Base-by-base conservation (phyloP, 2,113 vertebrate species). In the Odontophorus gujanensis region DNA sequence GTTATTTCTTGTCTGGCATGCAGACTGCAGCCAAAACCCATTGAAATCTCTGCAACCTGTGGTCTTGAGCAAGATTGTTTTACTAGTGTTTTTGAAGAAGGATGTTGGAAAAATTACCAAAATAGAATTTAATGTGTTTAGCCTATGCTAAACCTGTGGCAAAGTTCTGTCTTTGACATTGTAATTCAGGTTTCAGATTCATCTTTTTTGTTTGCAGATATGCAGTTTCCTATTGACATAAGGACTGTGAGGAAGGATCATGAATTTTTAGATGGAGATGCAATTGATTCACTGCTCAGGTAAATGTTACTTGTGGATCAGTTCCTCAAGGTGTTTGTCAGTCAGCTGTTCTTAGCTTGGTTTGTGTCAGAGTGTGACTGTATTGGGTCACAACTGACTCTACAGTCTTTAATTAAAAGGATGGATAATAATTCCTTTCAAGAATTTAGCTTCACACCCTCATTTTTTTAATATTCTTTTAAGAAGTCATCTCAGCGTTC, bases 201-300 rank as follows among this genome's bases (percentile, higher is more conserved):
- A 62, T 15, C 53, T 71, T 92, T 67, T 96, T 65, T 80, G 58
- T 92, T 94, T 83, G 34, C 91, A 98, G 98, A 98, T 82, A 97
- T 97, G 93, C 96, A 97, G 89, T 97, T 98, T 92, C 98, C 98
- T 48, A 96, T 98, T 93, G 97, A 98, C 79, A 94, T 97, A 69
- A 97, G 97, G 89, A 97, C 96, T 78, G 98, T 97, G 78, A 98
- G 96, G 91, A 97, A 95, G 86, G 98, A 98, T 81, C 98, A 98
- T 74, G 97, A 97, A n/a, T 98, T 98, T 94, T 97, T 98, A 97
- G 98, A 98, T 94, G 92, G 93, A 65, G 98, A 98, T 95, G 97
- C 96, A 0, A 97, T 98, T 67, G 98, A 98, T 66, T 98, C 98
- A 22, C 95, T 98, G 3, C 98, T 98, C 98, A 98, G 98, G 98